Percentiles rank a stretch among this genome's conserved stretches.
Conservation (phyloP, 2,888 invertebrate species). For the Ochlodes sylvanus region DNA sequence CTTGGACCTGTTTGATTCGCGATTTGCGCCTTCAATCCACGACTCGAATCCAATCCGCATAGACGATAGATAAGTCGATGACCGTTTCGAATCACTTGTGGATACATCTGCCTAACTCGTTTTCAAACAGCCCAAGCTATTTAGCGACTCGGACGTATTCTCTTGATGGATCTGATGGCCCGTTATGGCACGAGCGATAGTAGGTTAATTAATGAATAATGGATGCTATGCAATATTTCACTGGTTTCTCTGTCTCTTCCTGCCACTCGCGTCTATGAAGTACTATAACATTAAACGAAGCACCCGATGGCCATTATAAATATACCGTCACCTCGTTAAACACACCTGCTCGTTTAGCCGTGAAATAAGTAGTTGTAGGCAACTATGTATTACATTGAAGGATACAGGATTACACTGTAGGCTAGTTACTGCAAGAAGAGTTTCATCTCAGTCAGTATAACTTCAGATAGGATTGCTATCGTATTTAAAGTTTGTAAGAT, state of each 20-base stretch:
- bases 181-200: conserved; percentile 64
- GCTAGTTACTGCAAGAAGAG: too few species aligned
- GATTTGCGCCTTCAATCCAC: conserved; percentile 17
- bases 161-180: conserved; percentile 45
- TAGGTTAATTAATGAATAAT: conserved; percentile 78
- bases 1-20: conserved; percentile 4
- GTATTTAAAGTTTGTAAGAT: too few species aligned
- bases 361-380: not conserved
- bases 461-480: too few species aligned
- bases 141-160: conserved; percentile 40
- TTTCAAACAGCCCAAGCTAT: conserved; percentile 44
- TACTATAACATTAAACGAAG: conserved; percentile 50
- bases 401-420: too few species aligned
- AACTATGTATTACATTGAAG: not conserved
- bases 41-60: conserved; percentile 15
- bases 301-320: conserved; percentile 51
- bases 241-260: conserved; percentile 58
- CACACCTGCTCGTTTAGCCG: not conserved
- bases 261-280: conserved; percentile 36
- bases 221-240: conserved; percentile 72
- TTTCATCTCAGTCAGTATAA: too few species aligned
- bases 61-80: conserved; percentile 33
- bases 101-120: conserved; percentile 35
- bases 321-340: not conserved
- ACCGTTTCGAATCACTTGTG: conserved; percentile 29